Evolutionary conservation across 2,797 vertebrate species (phyloP).

Genomic region (Poecilia velifera): DNA sequence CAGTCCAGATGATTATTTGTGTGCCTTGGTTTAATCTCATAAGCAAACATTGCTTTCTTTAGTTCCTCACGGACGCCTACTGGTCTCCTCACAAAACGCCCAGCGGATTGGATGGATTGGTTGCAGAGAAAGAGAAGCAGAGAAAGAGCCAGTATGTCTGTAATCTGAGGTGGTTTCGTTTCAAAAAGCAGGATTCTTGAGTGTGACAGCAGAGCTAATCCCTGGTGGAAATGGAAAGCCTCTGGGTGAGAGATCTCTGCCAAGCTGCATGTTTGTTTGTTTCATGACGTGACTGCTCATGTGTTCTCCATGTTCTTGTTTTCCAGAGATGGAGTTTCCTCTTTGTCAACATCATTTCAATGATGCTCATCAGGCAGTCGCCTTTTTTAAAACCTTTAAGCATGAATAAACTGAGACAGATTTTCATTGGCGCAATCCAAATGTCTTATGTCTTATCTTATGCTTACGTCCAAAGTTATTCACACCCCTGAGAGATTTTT

Average conservation of each 20-base stretch:
- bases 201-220: constrained; percentile 19
- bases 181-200: constrained; percentile 10
- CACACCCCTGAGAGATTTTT: background rate
- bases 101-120: background rate
- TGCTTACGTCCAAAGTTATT: background rate
- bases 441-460: background rate
- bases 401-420: background rate
- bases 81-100: constrained; percentile 3
- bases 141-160: background rate
- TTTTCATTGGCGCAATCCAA: background rate
- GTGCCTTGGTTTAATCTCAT: constrained; percentile 3
- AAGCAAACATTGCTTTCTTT: constrained; percentile 21
- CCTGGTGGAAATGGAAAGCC: background rate
- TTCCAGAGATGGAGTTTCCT: background rate
- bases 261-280: background rate
- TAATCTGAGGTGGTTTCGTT: constrained; percentile 22
- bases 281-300: background rate
- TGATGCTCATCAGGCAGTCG: background rate
- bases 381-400: background rate
- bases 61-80: background rate
- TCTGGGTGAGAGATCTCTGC: constrained; percentile 6
- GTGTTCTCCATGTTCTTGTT: background rate
- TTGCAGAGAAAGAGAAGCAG: background rate
- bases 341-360: background rate
- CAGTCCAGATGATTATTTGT: constrained; percentile 23